These are phyloP conservation scores for Drosophila virilis DNA, from an alignment of 1,140 invertebrate genomes.

Conservation along the genomic window DNA sequence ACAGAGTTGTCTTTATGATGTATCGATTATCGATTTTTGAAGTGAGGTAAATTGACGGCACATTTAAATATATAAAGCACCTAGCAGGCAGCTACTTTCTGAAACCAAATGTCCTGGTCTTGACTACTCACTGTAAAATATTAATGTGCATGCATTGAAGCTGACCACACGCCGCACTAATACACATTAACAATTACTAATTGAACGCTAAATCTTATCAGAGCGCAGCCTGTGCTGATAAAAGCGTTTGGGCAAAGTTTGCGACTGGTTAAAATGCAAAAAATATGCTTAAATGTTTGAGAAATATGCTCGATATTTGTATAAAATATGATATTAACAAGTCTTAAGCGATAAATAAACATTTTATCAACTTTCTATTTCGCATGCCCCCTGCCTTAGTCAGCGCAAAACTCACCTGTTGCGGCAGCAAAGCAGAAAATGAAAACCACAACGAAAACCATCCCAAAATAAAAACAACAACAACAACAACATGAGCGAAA, in stretches of 20 bases:
- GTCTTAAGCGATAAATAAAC: conserved; percentile 1
- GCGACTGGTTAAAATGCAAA: neutral
- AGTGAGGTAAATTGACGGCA: too few species aligned
- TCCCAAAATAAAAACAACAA: conserved; percentile 11
- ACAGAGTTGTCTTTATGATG: too few species aligned
- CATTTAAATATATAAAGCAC: neutral
- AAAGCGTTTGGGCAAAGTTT: conserved; percentile 22
- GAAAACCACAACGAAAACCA: conserved; percentile 20
- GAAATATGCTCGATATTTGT: neutral
- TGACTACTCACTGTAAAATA: neutral
- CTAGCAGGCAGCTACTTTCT: neutral
- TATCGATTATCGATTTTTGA: too few species aligned
- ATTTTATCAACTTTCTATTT: conserved; percentile 74
- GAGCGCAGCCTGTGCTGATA: conserved; percentile 18
- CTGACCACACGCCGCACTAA: too few species aligned
- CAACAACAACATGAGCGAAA: neutral
- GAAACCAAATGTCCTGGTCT: conserved; percentile 2
- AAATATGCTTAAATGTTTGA: neutral
- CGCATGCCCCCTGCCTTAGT: conserved; percentile 28
- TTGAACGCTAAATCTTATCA: conserved; percentile 47
- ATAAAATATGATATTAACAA: conserved; percentile 15
- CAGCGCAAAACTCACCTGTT: conserved; percentile 50
- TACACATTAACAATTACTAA: conserved; percentile 5
- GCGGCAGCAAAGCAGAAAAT: conserved; percentile 17
- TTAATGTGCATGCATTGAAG: conserved; percentile 7